Evolutionary conservation across 2,113 vertebrate species (phyloP).

Genomic region (Malurus melanocephalus): DNA sequence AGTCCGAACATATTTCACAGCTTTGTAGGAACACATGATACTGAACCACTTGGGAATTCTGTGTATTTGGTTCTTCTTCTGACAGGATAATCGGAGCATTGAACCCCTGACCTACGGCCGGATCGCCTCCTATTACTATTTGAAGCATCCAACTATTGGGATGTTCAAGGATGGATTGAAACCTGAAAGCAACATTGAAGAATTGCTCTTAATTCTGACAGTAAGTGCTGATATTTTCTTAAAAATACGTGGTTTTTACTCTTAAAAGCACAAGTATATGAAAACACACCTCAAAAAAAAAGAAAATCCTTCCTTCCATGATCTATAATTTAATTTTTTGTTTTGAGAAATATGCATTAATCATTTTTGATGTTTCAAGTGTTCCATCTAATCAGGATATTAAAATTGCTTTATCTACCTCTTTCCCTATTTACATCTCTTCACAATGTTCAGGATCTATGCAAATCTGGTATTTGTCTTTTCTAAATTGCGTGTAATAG

Average conservation of each 20-base stretch:
- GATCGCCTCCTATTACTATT: constrained; percentile 94
- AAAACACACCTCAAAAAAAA: neutral
- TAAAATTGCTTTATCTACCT: neutral
- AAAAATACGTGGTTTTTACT: neutral
- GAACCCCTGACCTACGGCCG: constrained; percentile 86
- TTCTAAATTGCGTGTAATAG: neutral
- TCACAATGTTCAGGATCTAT: neutral
- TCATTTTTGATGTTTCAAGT: neutral
- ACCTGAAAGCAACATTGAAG: constrained; percentile 80
- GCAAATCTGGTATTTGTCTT: neutral
- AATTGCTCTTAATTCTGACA: constrained; percentile 88
- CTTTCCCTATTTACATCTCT: neutral
- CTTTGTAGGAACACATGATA: neutral
- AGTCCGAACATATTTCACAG: neutral
- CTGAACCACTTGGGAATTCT: neutral
- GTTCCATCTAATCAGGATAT: neutral
- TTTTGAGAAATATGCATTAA: neutral
- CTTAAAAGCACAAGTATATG: neutral
- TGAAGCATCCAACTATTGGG: constrained; percentile 89
- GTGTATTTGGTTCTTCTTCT: neutral
- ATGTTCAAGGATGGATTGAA: constrained; percentile 90
- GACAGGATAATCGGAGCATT: constrained; percentile 85
- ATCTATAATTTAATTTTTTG: neutral
- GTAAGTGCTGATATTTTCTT: constrained; percentile 73
- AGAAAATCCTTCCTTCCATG: neutral